Evolutionary conservation across 2,113 vertebrate genomes (phyloP).

Genomic region (Laticauda colubrina): DNA sequence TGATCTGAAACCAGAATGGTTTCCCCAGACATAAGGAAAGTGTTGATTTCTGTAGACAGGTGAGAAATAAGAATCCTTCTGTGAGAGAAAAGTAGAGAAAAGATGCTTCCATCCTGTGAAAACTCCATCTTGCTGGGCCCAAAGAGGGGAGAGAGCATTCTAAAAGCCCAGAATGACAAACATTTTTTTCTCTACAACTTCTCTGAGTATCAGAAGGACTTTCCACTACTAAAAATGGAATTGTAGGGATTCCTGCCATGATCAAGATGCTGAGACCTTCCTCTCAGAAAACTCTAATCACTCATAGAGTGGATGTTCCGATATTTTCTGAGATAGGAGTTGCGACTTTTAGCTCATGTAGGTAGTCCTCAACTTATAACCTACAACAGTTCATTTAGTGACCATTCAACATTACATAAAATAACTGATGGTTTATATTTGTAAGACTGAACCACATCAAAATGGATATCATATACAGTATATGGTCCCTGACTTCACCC

Average conservation of each 20-base stretch:
- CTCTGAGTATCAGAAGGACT: neutral
- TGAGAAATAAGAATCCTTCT: neutral
- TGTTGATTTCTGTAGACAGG: neutral
- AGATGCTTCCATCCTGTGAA: neutral
- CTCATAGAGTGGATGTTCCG: neutral
- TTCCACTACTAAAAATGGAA: neutral
- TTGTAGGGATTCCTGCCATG: neutral
- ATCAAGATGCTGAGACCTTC: neutral
- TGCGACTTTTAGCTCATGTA: neutral
- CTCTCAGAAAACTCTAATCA: neutral
- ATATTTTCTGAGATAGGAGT: neutral
- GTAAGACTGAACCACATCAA: neutral
- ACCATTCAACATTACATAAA: neutral
- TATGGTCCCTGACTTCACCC: neutral
- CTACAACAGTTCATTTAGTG: neutral
- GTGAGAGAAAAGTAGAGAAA: neutral
- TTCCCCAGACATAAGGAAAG: neutral
- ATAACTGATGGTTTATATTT: neutral
- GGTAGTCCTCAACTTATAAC: neutral
- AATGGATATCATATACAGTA: neutral
- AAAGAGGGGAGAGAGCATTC: neutral
- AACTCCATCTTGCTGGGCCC: neutral
- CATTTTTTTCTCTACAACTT: neutral
- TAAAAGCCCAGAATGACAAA: neutral
- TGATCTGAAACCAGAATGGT: neutral